Evolutionary conservation across 1,140 invertebrate species (phyloP).

Genomic region (Drosophila nebulosa): DNA sequence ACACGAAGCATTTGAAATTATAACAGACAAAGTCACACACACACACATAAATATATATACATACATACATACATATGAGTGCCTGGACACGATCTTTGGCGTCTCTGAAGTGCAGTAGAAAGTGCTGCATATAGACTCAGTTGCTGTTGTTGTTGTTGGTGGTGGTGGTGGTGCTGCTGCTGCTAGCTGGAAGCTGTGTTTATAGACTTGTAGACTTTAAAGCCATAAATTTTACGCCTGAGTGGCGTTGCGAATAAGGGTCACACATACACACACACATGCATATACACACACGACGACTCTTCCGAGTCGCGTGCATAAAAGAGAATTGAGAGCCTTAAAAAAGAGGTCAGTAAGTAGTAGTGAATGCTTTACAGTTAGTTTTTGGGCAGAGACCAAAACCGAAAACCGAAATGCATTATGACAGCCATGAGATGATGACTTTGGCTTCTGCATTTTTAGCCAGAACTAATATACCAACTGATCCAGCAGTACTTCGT

Average conservation of each 20-base stretch:
- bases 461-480: conserved; percentile 67
- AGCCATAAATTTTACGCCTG: conserved; percentile 78
- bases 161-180: not conserved
- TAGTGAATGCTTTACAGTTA: conserved; percentile 75
- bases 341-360: conserved; percentile 70
- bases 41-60: not conserved
- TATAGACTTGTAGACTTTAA: conserved; percentile 78
- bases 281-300: conserved; percentile 6
- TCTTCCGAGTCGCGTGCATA: conserved; percentile 62
- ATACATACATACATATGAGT: not conserved
- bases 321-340: conserved; percentile 66
- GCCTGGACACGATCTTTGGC: conserved; percentile 30
- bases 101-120: conserved; percentile 50
- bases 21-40: conserved; percentile 52
- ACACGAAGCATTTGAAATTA: conserved; percentile 66
- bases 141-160: not conserved
- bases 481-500: too few relatives aligned
- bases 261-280: conserved; percentile 57
- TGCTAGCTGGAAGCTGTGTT: conserved; percentile 74
- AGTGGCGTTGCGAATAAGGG: conserved; percentile 76
- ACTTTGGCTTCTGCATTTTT: conserved; percentile 49
- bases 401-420: conserved; percentile 64
- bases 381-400: conserved; percentile 63
- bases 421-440: conserved; percentile 56
- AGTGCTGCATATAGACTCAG: conserved; percentile 39